These are phyloP conservation scores for Drosophila percnosoma DNA, from an alignment of 2,888 invertebrate genomes.

Conservation along the genomic window DNA sequence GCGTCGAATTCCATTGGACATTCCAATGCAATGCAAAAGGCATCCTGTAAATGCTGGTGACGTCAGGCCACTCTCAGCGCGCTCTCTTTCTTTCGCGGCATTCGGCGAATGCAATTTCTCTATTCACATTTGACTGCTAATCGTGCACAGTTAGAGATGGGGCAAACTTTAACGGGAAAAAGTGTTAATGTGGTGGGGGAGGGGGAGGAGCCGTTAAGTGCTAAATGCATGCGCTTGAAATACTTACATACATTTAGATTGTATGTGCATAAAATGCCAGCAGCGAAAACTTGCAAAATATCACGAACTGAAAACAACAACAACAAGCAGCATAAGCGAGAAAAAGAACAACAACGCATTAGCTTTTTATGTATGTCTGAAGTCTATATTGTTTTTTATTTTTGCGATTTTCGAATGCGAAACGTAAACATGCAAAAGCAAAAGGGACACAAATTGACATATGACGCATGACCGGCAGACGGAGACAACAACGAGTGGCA, in stretches of 20 bases:
- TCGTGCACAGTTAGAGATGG: slow-evolving; percentile 17
- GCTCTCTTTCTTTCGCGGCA: background rate
- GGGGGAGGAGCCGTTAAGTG: slow-evolving; percentile 30
- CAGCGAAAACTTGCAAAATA: slow-evolving; percentile 59
- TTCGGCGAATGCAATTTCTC: slow-evolving; percentile 50
- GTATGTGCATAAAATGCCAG: slow-evolving; percentile 50
- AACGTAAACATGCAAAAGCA: slow-evolving; percentile 53
- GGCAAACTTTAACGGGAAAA: background rate
- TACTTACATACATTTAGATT: slow-evolving; percentile 1
- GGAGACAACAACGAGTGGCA: slow-evolving; percentile 13
- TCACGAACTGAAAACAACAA: slow-evolving; percentile 57
- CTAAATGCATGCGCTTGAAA: slow-evolving; percentile 59
- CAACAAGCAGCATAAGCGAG: slow-evolving; percentile 5
- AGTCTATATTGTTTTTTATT: slow-evolving; percentile 21
- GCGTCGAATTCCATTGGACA: slow-evolving; percentile 27
- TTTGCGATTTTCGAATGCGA: slow-evolving; percentile 26
- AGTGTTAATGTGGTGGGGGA: background rate
- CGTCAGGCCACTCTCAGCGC: slow-evolving; percentile 25
- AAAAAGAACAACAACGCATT: slow-evolving; percentile 32
- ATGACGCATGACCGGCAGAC: slow-evolving; percentile 22
- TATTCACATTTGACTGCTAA: slow-evolving; percentile 50
- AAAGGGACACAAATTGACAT: slow-evolving; percentile 34
- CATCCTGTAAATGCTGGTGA: slow-evolving; percentile 31
- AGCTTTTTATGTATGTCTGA: slow-evolving; percentile 13
- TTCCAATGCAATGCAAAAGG: slow-evolving; percentile 20